Evolutionary conservation across 1,140 invertebrate species (phyloP).

Genomic region (Acyrthosiphon pisum): DNA sequence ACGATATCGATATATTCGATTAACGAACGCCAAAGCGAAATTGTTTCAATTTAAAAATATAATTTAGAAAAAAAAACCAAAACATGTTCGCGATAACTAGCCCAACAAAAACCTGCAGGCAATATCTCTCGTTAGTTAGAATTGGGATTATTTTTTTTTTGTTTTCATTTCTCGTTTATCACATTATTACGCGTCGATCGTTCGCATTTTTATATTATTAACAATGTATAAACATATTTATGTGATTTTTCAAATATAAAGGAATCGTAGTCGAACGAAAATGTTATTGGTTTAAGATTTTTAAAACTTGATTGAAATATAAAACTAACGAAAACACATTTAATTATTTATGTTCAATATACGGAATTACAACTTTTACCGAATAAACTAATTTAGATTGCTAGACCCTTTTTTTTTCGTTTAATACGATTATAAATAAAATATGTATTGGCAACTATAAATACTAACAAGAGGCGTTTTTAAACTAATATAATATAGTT

Average conservation of each 20-base stretch:
- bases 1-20: neutral
- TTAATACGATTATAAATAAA: no score
- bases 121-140: neutral
- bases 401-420: no score
- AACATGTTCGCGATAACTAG: neutral
- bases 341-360: neutral
- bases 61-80: neutral
- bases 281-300: neutral
- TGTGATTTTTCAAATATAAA: neutral
- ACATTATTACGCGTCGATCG: neutral
- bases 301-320: neutral
- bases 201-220: neutral
- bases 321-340: neutral
- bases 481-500: neutral
- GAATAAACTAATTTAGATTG: neutral
- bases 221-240: neutral
- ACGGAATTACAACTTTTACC: neutral
- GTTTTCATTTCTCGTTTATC: neutral
- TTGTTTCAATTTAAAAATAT: constrained; percentile 11
- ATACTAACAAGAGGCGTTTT: neutral
- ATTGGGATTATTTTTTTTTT: neutral
- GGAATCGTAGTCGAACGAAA: neutral
- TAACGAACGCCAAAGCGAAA: neutral
- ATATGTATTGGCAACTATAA: no score
- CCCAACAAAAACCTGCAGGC: neutral